phyloP scores from a whole-genome alignment of 2,113 vertebrate species.

The Talpa occidentalis region DNA sequence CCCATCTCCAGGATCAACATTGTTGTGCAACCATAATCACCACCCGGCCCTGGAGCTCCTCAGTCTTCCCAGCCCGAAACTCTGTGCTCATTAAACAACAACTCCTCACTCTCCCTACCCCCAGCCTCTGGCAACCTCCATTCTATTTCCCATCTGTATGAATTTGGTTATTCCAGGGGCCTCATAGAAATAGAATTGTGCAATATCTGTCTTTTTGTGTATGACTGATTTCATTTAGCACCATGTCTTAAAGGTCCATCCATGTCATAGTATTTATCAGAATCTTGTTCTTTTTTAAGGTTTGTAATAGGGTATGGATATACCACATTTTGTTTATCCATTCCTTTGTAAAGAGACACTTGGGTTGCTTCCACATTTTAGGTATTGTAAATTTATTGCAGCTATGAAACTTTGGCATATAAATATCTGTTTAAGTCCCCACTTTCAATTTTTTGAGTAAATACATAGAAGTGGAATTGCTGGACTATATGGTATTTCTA shows the following conservation, averaged over 20 bases:
- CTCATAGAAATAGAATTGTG: background rate
- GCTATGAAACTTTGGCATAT: background rate
- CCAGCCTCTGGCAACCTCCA: background rate
- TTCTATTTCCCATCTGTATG: background rate
- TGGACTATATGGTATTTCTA: background rate
- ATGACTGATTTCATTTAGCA: background rate
- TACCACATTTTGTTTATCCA: background rate
- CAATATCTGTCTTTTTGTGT: background rate
- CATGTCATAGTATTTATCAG: background rate
- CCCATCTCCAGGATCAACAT: background rate
- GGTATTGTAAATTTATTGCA: background rate
- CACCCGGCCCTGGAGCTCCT: background rate
- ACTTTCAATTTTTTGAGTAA: background rate
- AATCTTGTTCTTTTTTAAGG: background rate
- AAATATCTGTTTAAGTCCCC: background rate
- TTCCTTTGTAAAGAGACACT: background rate
- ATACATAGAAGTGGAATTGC: background rate
- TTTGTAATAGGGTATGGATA: background rate
- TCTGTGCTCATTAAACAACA: background rate
- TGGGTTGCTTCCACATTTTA: background rate
- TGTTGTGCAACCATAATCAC: background rate
- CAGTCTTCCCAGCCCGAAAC: background rate
- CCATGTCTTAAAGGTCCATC: background rate
- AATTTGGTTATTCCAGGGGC: background rate
- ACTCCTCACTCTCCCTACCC: background rate